These are phyloP conservation scores for Microplitis deprimator DNA, from an alignment of 2,888 invertebrate species.

Conservation along the genomic window DNA sequence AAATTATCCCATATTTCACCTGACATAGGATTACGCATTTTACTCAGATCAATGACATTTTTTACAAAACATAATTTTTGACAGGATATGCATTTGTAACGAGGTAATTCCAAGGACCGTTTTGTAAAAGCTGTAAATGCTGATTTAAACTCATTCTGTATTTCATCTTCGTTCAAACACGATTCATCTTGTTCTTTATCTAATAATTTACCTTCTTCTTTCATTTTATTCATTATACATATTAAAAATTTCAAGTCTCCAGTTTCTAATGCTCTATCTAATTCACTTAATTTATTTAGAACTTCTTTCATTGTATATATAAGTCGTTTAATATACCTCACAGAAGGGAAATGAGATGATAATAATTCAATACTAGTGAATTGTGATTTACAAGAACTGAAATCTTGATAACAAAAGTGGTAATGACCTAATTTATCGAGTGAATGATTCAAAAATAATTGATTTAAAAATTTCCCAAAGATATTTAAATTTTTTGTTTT, in stretches of 20 bases:
- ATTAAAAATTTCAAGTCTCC: background rate
- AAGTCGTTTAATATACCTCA: background rate
- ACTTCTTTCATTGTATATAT: background rate
- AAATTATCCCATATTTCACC: background rate
- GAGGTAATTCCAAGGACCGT: background rate
- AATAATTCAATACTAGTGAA: background rate
- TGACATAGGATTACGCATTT: background rate
- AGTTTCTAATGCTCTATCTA: constrained; percentile 14
- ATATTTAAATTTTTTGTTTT: too few species aligned
- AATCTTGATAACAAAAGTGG: background rate
- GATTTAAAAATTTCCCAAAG: too few species aligned
- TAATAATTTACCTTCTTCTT: constrained; percentile 6
- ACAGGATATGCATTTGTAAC: constrained; percentile 18
- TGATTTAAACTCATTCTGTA: background rate
- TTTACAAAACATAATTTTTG: constrained; percentile 1
- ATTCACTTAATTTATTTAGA: background rate
- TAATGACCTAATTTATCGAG: background rate
- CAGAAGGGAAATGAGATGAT: constrained; percentile 5
- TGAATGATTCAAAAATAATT: too few species aligned
- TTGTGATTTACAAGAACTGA: background rate
- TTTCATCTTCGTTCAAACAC: constrained; percentile 19
- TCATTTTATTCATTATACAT: background rate
- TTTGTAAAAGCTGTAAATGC: constrained; percentile 16
- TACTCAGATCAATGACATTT: background rate
- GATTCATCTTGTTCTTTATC: background rate